Evolutionary conservation across 2,797 vertebrate species (phyloP).

Genomic region (Hippopotamyrus pictus): DNA sequence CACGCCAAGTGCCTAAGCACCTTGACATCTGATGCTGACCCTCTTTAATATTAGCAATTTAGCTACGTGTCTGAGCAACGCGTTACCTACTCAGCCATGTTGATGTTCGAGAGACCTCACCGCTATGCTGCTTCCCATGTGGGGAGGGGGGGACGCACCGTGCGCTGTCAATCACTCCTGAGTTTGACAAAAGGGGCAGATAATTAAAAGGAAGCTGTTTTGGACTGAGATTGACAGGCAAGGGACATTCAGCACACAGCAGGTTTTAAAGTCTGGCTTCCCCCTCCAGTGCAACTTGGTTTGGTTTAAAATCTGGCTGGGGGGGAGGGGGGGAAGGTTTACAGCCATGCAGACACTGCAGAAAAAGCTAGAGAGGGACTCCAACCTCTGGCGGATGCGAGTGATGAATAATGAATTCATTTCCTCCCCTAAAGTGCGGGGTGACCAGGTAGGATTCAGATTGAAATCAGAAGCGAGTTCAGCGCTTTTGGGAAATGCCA

Average conservation of each 20-base stretch:
- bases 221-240: background rate
- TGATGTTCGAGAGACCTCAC: background rate
- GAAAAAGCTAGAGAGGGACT: background rate
- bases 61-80: background rate
- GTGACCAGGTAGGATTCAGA: background rate
- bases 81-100: too few species aligned
- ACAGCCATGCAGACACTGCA: background rate
- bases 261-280: background rate
- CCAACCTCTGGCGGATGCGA: background rate
- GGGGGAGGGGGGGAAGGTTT: background rate
- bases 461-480: slow-evolving; percentile 17
- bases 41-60: background rate
- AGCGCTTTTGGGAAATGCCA: background rate
- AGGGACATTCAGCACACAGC: background rate
- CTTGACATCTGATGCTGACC: background rate
- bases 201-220: background rate
- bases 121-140: background rate
- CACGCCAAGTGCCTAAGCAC: background rate
- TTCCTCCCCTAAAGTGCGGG: background rate
- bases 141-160: background rate
- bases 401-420: slow-evolving; percentile 24
- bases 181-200: background rate
- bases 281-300: background rate
- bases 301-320: background rate
- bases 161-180: background rate